Evolutionary conservation across 2,797 vertebrate genomes (phyloP), one percentile per base, ranked within the genome.

Genomic region (Poeciliopsis turneri): DNA sequence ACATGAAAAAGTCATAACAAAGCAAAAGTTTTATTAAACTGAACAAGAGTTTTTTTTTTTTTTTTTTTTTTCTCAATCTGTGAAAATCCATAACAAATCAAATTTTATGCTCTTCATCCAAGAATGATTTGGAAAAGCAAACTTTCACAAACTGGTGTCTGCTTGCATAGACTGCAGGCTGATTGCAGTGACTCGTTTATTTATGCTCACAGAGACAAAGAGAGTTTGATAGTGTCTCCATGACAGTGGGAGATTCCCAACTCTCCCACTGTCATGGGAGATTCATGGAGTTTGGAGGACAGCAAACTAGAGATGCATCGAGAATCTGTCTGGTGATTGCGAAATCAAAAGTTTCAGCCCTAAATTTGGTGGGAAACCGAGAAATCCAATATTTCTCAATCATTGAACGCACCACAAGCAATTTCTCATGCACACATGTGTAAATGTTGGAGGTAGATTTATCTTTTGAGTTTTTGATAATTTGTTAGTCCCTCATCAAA

Each of bases 361-460:
- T 43, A 43, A 43, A 36, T 39, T 30, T 41, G 66, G 23, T 69
- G 41, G 10, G 25, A 69, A 39, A 68, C 18, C 1, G 9, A 69
- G 66, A 43, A 5, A 13, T 43, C 20, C 66, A 69, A 41, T n/a
- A 25, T 69, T 69, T n/a, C 36, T 11, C 20, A 11, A 25, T 68
- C 36, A 25, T 11, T 43, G 11, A 43, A 41, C 6, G 23, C 36
- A 25, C 2, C 39, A 43, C 41, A 68, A 4, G 9, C 41, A 1
- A 25, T 41, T 41, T 10, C 20, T 68, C 20, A 41, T 20, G 25
- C 5, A 64, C 18, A 4, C 61, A 39, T 25, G 1, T 11, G 5
- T 33, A 39, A 43, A 41, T 68, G 41, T 85, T 75, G 84, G 68
- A 78, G 87, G 20, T 25, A 23, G 20, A 23, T 51, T 23, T 23